These are phyloP conservation scores for Acanthococcus lagerstroemiae DNA, from an alignment of 2,888 invertebrate species.

Conservation along the genomic window DNA sequence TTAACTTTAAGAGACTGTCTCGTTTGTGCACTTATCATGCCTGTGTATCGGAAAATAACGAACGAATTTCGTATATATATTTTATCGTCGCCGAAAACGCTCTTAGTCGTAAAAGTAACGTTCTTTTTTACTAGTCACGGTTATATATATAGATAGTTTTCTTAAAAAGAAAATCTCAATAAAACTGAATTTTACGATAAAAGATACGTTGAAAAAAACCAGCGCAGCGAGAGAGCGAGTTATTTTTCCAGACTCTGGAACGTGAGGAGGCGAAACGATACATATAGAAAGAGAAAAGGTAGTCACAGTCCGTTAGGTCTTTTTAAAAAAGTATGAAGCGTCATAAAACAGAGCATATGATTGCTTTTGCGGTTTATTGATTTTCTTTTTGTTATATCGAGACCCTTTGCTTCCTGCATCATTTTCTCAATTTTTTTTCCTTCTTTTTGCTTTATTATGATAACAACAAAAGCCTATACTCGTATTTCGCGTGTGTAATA, in stretches of 20 bases:
- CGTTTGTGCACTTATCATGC: too few species aligned
- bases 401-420: neutral
- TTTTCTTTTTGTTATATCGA: neutral
- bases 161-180: neutral
- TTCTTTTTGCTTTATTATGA: neutral
- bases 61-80: neutral
- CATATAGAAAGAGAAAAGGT: neutral
- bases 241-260: neutral
- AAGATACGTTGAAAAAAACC: neutral
- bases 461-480: neutral
- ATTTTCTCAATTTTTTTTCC: neutral
- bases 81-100: neutral
- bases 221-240: neutral
- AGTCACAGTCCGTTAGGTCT: conserved; percentile 23
- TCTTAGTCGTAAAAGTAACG: neutral
- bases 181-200: neutral
- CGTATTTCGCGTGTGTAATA: neutral
- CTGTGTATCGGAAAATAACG: too few species aligned
- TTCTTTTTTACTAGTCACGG: neutral
- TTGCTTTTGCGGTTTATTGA: conserved; percentile 26
- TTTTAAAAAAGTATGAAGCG: conserved; percentile 20
- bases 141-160: neutral
- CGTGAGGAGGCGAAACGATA: neutral
- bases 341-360: conserved; percentile 22
- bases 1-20: too few species aligned